Percentiles rank a stretch among this genome's conserved stretches.
Conservation (phyloP, 2,797 vertebrate genomes). For the Parotocinclus haroldoi region DNA sequence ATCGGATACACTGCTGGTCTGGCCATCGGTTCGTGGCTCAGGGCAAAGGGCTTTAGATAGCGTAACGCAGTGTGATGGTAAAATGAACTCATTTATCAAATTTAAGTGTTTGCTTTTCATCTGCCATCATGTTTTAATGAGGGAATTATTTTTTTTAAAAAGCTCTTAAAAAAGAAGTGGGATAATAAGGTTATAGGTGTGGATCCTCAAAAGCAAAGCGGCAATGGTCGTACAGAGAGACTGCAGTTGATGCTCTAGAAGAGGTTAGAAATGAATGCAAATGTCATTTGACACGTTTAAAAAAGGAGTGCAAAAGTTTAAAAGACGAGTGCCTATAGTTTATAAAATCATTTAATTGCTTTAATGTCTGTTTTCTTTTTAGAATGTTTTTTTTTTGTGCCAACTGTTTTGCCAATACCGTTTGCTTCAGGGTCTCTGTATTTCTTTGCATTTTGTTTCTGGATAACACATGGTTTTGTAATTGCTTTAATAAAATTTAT, state of each 20-base stretch:
- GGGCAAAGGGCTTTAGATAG: slow-evolving; percentile 6
- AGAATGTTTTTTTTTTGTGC: slow-evolving; percentile 70
- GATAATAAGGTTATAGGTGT: no score
- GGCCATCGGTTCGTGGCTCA: slow-evolving; percentile 13
- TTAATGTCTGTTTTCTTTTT: slow-evolving; percentile 75
- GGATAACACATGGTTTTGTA: slow-evolving; percentile 74
- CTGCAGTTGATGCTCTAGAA: slow-evolving; percentile 1
- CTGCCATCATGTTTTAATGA: background rate
- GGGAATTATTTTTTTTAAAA: background rate
- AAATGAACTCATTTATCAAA: background rate
- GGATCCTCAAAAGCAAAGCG: slow-evolving; percentile 1
- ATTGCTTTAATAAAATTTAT: slow-evolving; percentile 78
- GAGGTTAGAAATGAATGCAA: background rate
- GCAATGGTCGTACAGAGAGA: background rate
- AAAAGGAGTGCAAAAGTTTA: slow-evolving; percentile 12
- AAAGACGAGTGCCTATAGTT: slow-evolving; percentile 93
- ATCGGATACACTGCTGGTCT: no score
- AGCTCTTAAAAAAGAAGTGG: no score
- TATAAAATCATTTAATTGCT: slow-evolving; percentile 57
- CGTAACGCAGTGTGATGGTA: slow-evolving; percentile 23
- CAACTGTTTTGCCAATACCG: slow-evolving; percentile 88
- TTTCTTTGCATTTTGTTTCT: slow-evolving; percentile 50
- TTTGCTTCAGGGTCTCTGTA: slow-evolving; percentile 73
- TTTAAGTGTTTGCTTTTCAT: background rate
- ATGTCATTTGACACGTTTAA: slow-evolving; percentile 7